phyloP scores from a whole-genome alignment of 2,113 vertebrate genomes.

The Electrona antarctica region DNA sequence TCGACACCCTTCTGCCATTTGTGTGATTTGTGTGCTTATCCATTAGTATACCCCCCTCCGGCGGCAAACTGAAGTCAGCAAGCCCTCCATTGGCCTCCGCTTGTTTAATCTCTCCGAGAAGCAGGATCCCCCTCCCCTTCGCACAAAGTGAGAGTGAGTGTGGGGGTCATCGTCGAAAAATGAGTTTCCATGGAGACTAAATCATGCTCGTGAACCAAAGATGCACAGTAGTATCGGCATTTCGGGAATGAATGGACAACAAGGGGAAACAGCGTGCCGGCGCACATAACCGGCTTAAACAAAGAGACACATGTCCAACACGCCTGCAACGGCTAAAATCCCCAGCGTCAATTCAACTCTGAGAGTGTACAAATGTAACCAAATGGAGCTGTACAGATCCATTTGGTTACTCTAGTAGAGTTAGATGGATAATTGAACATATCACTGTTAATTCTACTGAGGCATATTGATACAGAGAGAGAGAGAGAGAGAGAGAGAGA shows the following conservation, averaged over 20 bases:
- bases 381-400: too few relatives aligned
- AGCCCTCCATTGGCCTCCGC: conserved; percentile 60
- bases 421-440: neutral
- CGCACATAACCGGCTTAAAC: conserved; percentile 56
- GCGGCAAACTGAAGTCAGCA: conserved; percentile 39
- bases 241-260: conserved; percentile 38
- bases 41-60: too few relatives aligned
- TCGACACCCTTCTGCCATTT: too few relatives aligned
- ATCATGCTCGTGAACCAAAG: conserved; percentile 45
- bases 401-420: too few relatives aligned
- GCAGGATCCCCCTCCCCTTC: conserved; percentile 42
- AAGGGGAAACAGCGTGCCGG: conserved; percentile 40
- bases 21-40: too few relatives aligned
- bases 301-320: conserved; percentile 51
- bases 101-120: conserved; percentile 61
- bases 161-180: conserved; percentile 66
- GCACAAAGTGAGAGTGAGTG: conserved; percentile 62
- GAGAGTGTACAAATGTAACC: too few relatives aligned
- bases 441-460: neutral
- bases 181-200: conserved; percentile 76
- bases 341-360: too few relatives aligned
- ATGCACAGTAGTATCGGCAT: conserved; percentile 54
- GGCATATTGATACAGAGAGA: neutral
- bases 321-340: neutral
- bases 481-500: neutral